Evolutionary conservation across 2,113 vertebrate genomes (phyloP).

Genomic region (Lichenostomus cassidix): DNA sequence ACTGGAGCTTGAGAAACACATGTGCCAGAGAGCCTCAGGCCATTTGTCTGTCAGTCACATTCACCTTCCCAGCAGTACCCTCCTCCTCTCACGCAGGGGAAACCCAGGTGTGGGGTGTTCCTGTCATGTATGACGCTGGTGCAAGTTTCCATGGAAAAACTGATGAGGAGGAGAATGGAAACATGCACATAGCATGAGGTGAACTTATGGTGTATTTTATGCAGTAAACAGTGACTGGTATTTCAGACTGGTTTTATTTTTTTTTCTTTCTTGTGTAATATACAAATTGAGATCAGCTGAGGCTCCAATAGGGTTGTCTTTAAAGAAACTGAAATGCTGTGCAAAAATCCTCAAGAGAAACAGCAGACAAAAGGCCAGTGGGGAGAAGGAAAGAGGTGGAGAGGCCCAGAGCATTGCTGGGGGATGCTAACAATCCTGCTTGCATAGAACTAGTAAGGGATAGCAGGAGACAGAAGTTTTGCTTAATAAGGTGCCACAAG

Average conservation of each 20-base stretch:
- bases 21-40: not conserved
- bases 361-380: not conserved
- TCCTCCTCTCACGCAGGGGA: not conserved
- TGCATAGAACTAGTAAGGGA: not conserved
- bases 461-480: not conserved
- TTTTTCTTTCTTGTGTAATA: not conserved
- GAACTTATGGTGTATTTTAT: not conserved
- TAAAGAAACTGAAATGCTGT: not conserved
- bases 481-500: not conserved
- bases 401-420: not conserved
- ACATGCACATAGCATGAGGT: not conserved
- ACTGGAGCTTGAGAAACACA: not conserved
- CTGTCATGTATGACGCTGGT: not conserved
- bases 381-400: not conserved
- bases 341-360: not conserved
- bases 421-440: not conserved
- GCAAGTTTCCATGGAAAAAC: slow-evolving; percentile 10
- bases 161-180: not conserved
- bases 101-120: not conserved
- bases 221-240: not conserved
- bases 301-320: not conserved
- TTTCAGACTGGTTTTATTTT: not conserved
- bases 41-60: not conserved
- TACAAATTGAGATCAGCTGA: slow-evolving; percentile 53
- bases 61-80: not conserved